Base-by-base conservation (phyloP, 1,140 invertebrate species). In the Sycophaga agraensis region DNA sequence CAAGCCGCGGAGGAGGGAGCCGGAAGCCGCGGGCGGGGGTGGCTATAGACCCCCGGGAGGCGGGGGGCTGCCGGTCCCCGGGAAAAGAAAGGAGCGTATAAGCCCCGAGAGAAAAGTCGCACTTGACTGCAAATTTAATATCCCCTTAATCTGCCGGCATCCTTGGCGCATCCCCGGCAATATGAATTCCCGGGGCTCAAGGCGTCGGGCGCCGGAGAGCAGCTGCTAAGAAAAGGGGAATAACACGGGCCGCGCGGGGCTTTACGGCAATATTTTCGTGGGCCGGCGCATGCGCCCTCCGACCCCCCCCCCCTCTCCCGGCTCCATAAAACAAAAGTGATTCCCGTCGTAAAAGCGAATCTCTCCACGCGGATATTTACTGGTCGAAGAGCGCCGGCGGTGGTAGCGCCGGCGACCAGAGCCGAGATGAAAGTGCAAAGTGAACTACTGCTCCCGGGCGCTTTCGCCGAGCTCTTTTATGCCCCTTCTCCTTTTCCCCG, bases 381-480 rank as follows among this genome's bases (percentile, higher is more conserved):
- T 57, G 49, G 35, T 40, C 35, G 48, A 57, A 50, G 42, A 28
- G 21, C 45, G 39, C 17, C 34, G 22, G 37, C 42, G 11, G n/a
- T 39, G 28, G 5, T 4, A 31, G 5, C 5, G 5, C 22, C 45
- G 11, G 45, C 46, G 8, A 16, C 46, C 11, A 21, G 17, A 59
- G 48, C 46, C 26, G 40, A 53, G 40, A 54, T 55, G 34, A 61
- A 61, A 55, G 59, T 48, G 43, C 59, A 54, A 61, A 61, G 50
- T 55, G 51, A 54, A 40, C 40, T 35, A 31, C 48, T 61, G 42
- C 34, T 35, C 5, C 24, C 12, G 2, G 14, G 4, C 43, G 17
- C 16, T 14, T 6, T 11, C 22, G 21, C 14, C 26, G 16, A 21
- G 12, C 11, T 34, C 43, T 46, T 48, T 57, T 37, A 46, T 39